A percentile compares a stretch with the other conserved stretches of the same genome.
phyloP scores from a whole-genome alignment of 2,797 vertebrate genomes.

The Protosalanx chinensis region DNA sequence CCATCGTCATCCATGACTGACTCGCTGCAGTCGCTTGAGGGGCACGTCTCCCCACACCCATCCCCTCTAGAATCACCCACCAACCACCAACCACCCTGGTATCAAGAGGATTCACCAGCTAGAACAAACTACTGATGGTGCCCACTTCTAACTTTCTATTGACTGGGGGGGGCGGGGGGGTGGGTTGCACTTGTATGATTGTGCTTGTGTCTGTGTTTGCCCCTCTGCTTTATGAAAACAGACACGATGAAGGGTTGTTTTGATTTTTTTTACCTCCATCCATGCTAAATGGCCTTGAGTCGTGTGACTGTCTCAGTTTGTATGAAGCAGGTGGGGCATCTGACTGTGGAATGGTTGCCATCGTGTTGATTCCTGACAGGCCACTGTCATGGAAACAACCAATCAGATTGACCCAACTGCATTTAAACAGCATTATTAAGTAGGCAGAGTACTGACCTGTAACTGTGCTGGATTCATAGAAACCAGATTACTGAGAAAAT shows the following conservation, averaged over 20 bases:
- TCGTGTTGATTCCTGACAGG: too few species aligned
- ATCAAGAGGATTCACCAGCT: neutral
- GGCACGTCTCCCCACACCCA: neutral
- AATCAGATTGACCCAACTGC: constrained; percentile 27
- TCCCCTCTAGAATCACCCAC: neutral
- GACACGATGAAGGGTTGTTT: neutral
- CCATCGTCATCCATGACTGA: constrained; percentile 82
- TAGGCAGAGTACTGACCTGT: neutral
- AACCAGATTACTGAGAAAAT: constrained; percentile 24
- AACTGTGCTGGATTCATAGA: constrained; percentile 6
- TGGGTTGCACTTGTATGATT: constrained; percentile 33
- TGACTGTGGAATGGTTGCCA: too few species aligned
- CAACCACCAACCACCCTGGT: neutral
- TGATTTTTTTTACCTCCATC: neutral
- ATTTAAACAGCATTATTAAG: constrained; percentile 29
- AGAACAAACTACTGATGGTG: neutral
- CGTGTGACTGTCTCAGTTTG: neutral
- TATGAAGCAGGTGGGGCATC: neutral
- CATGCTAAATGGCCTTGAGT: neutral
- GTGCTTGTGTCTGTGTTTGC: constrained; percentile 30
- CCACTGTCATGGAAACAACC: constrained; percentile 45
- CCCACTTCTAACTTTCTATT: constrained; percentile 7
- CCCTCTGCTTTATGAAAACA: neutral
- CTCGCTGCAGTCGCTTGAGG: constrained; percentile 14
- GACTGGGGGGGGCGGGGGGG: too few species aligned